Base-by-base conservation (phyloP, 2,113 vertebrate species). In the Gambusia affinis region DNA sequence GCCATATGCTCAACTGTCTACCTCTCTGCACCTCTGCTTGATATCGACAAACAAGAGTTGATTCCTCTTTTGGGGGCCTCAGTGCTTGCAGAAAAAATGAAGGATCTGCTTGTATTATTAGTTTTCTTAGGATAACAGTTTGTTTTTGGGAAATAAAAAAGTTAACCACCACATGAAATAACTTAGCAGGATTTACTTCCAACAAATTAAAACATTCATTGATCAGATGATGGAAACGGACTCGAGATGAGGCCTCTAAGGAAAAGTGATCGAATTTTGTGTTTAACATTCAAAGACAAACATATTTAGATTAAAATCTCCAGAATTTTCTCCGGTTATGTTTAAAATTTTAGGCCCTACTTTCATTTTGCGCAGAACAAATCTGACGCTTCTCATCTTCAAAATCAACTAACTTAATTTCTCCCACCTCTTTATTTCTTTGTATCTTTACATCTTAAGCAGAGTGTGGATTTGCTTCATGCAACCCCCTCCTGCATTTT, bases 1-100 rank as follows among this genome's bases (percentile, higher is more conserved):
- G 64, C 84, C 86, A 89, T 79, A 72, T 88, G 88, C 76, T 72
- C 80, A 28, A 54, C 64, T 73, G 80, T 76, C 68, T 64, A 67
- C 29, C 71, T 42, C 61, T 54, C 66, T 12, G 3, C 64, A 11
- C 66, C 29, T 68, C 19, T 28, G 47, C 76, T 8, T 64, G 27
- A 72, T 35, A 5, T 22, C 0, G 12, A 12, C 19, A 0, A 17
- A 8, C 19, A 47, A 24, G 33, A 30, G 15, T 12, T 54, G 54
- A 35, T 15, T 1, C 31, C 47, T 31, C 19, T 54, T 24, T 54
- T 57, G 8, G 7, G 51, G 51, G 51, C 51, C 51, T 57, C 22
- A 3, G 22, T 11, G 22, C 7, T 57, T 57, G 51, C 24, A n/a
- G 51, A 57, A n/a, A 24, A n/a, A 24, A 24, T 4, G 4, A 17